These are phyloP conservation scores for Hydrolagus affinis DNA, from an alignment of 2,113 vertebrate genomes.

Conservation along the genomic window DNA sequence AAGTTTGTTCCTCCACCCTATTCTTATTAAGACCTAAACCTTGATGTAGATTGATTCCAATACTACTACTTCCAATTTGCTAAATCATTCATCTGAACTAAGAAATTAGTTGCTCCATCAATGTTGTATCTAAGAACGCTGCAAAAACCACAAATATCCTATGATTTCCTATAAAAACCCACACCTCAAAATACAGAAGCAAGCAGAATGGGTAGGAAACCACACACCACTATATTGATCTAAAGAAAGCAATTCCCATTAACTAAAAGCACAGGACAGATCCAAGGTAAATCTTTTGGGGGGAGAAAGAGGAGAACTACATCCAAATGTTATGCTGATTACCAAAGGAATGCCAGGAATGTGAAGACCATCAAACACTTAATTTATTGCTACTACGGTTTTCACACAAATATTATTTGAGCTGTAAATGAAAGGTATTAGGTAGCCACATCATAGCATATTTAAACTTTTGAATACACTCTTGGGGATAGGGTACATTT, in stretches of 20 bases:
- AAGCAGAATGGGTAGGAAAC: slow-evolving; percentile 25
- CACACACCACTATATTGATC: background rate
- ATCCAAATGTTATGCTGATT: background rate
- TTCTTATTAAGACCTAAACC: no score
- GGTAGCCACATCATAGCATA: background rate
- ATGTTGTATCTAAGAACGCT: background rate
- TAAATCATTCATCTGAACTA: no score
- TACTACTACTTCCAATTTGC: no score
- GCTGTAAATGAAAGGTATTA: background rate
- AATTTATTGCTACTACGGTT: background rate
- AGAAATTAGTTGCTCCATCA: background rate
- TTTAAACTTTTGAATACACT: background rate
- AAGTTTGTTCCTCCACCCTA: no score
- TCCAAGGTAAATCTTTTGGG: no score
- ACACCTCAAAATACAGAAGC: background rate
- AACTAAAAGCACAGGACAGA: no score
- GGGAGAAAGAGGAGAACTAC: background rate
- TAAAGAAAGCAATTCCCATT: background rate
- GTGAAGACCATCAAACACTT: background rate
- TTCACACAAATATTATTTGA: background rate
- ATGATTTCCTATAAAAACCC: background rate
- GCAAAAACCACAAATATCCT: background rate
- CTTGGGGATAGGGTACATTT: no score
- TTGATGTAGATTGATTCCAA: no score
- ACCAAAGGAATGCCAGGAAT: background rate